These are phyloP conservation scores for Liolophura sinensis DNA, from an alignment of 1,140 invertebrate genomes.

Conservation along the genomic window DNA sequence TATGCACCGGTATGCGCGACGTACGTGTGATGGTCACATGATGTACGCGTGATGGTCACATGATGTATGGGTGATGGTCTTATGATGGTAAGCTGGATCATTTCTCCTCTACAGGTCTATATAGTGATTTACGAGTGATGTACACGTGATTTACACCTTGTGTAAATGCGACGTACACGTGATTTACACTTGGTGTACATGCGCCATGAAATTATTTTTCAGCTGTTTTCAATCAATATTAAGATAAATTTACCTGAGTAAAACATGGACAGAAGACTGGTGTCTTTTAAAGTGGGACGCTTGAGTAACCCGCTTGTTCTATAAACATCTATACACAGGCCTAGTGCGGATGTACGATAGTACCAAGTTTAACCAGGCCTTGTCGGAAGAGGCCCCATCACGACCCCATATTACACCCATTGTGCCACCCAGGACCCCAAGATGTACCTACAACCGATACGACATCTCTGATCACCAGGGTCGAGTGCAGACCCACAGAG, in stretches of 20 bases:
- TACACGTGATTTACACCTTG: no score
- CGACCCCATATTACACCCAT: constrained; percentile 15
- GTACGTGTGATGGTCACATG: neutral
- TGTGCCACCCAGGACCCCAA: neutral
- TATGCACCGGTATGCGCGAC: neutral
- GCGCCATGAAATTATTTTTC: neutral
- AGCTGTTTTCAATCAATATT: neutral
- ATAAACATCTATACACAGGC: constrained; percentile 11
- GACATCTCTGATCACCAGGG: neutral
- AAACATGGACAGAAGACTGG: no score
- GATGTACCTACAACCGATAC: neutral
- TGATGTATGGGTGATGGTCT: neutral
- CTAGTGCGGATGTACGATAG: constrained; percentile 31
- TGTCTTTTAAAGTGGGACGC: neutral
- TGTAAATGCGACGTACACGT: neutral
- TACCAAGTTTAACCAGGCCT: constrained; percentile 25
- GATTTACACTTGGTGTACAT: neutral
- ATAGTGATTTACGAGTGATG: no score
- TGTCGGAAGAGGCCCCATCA: constrained; percentile 21
- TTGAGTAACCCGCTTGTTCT: neutral
- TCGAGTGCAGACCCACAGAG: neutral
- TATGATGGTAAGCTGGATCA: neutral
- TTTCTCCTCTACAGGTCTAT: neutral
- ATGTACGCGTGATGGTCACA: neutral
- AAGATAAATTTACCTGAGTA: neutral